A percentile compares a stretch with the other conserved stretches of the same genome.
Evolutionary conservation across 2,888 invertebrate species (phyloP).

Genomic region (Tetranychus truncatus): DNA sequence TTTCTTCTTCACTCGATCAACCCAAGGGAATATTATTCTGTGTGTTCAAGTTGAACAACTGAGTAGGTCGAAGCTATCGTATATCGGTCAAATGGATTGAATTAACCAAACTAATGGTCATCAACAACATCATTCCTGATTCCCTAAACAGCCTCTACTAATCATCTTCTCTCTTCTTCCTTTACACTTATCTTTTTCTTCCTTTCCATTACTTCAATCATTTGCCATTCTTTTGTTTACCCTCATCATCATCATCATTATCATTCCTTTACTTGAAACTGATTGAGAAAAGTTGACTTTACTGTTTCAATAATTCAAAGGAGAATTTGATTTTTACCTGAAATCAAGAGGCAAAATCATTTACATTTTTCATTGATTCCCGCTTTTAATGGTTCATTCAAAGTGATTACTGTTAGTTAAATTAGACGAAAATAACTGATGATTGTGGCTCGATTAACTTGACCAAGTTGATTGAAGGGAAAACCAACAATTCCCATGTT

Average conservation of each 20-base stretch:
- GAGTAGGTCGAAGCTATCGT: not conserved
- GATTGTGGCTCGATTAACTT: not conserved
- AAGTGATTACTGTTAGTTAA: not conserved
- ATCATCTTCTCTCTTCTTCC: not conserved
- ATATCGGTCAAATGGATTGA: conserved; percentile 1
- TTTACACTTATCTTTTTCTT: not conserved
- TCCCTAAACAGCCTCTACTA: not conserved
- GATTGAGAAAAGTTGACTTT: not conserved
- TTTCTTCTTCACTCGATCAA: not conserved
- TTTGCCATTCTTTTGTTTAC: not conserved
- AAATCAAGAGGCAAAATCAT: too few relatives aligned
- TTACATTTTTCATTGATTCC: too few relatives aligned
- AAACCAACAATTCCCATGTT: conserved; percentile 3
- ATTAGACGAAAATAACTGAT: not conserved
- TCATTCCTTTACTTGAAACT: not conserved
- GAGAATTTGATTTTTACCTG: too few relatives aligned
- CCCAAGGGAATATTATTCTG: not conserved
- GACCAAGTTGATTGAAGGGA: not conserved
- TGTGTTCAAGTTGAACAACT: not conserved
- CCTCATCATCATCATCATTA: not conserved
- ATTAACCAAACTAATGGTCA: not conserved
- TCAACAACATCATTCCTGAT: not conserved
- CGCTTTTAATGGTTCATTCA: too few relatives aligned
- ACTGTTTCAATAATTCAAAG: too few relatives aligned
- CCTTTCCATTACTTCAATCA: not conserved